Evolutionary conservation across 2,797 vertebrate genomes (phyloP).

Genomic region (Danio tinwini): DNA sequence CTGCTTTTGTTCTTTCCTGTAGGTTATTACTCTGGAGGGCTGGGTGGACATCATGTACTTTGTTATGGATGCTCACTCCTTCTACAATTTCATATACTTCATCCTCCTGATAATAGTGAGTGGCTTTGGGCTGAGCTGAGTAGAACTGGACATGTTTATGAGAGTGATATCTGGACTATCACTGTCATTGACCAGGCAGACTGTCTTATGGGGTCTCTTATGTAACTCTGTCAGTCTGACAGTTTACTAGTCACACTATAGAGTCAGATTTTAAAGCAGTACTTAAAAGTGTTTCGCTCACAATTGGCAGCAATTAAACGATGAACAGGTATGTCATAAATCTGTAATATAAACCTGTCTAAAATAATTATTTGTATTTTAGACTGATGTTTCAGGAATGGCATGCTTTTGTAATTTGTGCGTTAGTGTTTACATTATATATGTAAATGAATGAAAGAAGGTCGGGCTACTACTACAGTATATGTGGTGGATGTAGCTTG

Average conservation of each 20-base stretch:
- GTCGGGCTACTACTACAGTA: too few species aligned
- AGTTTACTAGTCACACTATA: neutral
- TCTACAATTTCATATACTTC: slow-evolving; percentile 99
- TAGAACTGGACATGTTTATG: slow-evolving; percentile 21
- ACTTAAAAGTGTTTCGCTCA: too few species aligned
- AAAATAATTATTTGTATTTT: too few species aligned
- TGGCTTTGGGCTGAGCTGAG: slow-evolving; percentile 57
- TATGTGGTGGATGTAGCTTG: too few species aligned
- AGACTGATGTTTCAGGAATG: too few species aligned
- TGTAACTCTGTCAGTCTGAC: neutral
- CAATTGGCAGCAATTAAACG: too few species aligned
- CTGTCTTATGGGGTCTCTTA: neutral
- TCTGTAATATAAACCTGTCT: too few species aligned
- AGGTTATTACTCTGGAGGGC: slow-evolving; percentile 98
- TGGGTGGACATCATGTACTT: slow-evolving; percentile 99
- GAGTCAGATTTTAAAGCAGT: neutral
- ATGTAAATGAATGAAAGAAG: too few species aligned
- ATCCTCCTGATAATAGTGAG: slow-evolving; percentile 93
- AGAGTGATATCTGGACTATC: slow-evolving; percentile 14
- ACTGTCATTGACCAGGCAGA: neutral
- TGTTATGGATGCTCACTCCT: slow-evolving; percentile 98
- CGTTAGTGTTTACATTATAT: too few species aligned
- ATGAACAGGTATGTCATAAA: too few species aligned
- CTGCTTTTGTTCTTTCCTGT: slow-evolving; percentile 51
- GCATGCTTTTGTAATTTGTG: too few species aligned